Evolutionary conservation across 2,113 vertebrate species (phyloP), one percentile per base, ranked within the genome.

Genomic region (Ctenomys sociabilis): DNA sequence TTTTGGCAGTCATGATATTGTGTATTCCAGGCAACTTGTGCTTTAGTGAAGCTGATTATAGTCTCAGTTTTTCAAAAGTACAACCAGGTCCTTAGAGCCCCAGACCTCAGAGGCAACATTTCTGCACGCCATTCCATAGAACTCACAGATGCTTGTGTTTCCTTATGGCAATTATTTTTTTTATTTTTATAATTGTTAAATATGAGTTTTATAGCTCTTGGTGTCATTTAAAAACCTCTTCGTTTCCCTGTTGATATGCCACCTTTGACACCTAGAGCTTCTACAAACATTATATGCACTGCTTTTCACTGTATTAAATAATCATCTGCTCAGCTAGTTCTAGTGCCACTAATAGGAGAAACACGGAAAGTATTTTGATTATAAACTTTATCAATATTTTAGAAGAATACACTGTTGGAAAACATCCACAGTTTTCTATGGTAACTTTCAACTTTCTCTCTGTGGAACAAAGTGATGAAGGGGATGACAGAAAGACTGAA

Each of bases 371-470:
- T 85, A 84, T 40, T 88, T 92, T 95, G 37, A 94, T 90, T 68
- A 73, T 49, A 54, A 90, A 92, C 70, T 72, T 82, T 45, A 95
- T 94, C 90, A 92, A 81, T 96, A 92, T 90, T 95, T 96, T 95
- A 85, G 64, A 88, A 85, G 72, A 85, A 88, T 88, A 93, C 88
- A 32, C 66, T 88, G 37, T 59, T 97, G 80, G 92, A 93, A 96
- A 95, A 95, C 19, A 85, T 61, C 40, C 80, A 52, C 52, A 86
- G 72, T 88, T 96, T 96, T 97, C 81, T 91, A 75, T 61, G 59
- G 54, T 35, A 85, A 22, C 77, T 82, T 72, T 92, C 70, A 66
- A 61, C 81, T 73, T 92, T 85, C 96, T 90, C 32, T 49, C 40
- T 66, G 93, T 94, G 92, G 91, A 96, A 78, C 92, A 88, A n/a